Percentiles rank a stretch among this genome's conserved stretches.
phyloP scores from a whole-genome alignment of 2,888 invertebrate species.

The Nephrotoma flavescens region DNA sequence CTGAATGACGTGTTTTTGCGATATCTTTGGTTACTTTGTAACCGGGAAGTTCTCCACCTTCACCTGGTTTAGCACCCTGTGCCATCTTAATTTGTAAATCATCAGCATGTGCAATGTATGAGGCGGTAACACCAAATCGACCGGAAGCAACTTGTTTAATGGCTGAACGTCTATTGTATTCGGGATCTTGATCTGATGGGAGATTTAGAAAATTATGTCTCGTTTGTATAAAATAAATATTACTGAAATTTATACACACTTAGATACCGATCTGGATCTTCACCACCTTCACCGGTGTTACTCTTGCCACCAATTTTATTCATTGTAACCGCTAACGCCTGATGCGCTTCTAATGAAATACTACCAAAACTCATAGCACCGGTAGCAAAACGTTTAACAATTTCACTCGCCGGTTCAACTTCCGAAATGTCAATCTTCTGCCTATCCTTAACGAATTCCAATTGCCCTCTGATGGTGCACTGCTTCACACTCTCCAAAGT shows the following conservation, averaged over 20 bases:
- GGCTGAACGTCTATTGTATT: constrained; percentile 75
- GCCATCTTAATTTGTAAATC: constrained; percentile 99
- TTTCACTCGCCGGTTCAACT: constrained; percentile 86
- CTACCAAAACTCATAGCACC: constrained; percentile 97
- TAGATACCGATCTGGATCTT: constrained; percentile 65
- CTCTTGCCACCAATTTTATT: constrained; percentile 95
- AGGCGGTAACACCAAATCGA: constrained; percentile 94
- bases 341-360: constrained; percentile 92
- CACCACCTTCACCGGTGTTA: constrained; percentile 97
- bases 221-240: neutral
- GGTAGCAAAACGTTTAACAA: constrained; percentile 66
- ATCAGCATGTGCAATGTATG: constrained; percentile 93
- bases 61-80: constrained; percentile 97
- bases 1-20: constrained; percentile 87
- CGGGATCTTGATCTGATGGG: constrained; percentile 48
- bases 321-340: constrained; percentile 92
- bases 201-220: neutral
- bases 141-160: constrained; percentile 99
- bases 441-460: constrained; percentile 66
- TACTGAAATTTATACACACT: constrained; percentile 19
- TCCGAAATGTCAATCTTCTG: constrained; percentile 70
- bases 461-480: constrained; percentile 85
- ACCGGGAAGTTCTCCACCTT: constrained; percentile 93
- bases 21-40: constrained; percentile 88
- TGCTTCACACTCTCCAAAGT: constrained; percentile 70